Evolutionary conservation across 2,888 invertebrate genomes (phyloP), one percentile per base, ranked within the genome.

Genomic region (Gryllus longicercus): DNA sequence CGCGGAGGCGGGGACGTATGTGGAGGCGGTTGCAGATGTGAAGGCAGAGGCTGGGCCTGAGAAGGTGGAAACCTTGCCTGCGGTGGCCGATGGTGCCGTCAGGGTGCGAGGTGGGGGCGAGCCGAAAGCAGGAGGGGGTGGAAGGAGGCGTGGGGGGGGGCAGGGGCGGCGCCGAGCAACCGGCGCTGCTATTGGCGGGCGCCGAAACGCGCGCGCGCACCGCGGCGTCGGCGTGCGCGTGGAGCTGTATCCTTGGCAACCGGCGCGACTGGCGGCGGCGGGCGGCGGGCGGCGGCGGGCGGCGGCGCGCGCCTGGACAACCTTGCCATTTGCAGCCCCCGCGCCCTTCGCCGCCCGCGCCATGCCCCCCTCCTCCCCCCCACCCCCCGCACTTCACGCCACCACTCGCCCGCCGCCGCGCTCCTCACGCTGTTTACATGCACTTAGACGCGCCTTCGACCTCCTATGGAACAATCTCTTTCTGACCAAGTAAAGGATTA

Each of bases 291-390:
- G 18, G 18, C 16, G 63, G 16, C n/a, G 63, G 63, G 11, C 11
- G 63, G 63, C 3, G 63, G 63, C n/a, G 63, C n/a, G 14, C 63
- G 63, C 63, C 63, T 63, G 63, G 63, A n/a, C 63, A 63, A 63
- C 63, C 63, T 63, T 63, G 63, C 63, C 63, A 63, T 63, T 63
- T 63, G 63, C 63, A 63, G 63, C n/a, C 63, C 63, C 63, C 63
- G 5, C 63, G 63, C 63, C 63, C 63, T 63, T 63, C 63, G 63
- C n/a, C 63, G 14, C 63, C 63, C n/a, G 63, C 63, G 16, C 63
- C 63, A 1, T 10, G 16, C 63, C 10, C 3, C 63, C 63, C n/a
- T n/a, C n/a, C n/a, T n/a, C 63, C 63, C 63, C 4, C 63, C 63
- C 12, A 51, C 18, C 2, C 51, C 18, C 51, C 51, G 21, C 63